phyloP scores from a whole-genome alignment of 2,113 vertebrate genomes.

The Columba janthina region DNA sequence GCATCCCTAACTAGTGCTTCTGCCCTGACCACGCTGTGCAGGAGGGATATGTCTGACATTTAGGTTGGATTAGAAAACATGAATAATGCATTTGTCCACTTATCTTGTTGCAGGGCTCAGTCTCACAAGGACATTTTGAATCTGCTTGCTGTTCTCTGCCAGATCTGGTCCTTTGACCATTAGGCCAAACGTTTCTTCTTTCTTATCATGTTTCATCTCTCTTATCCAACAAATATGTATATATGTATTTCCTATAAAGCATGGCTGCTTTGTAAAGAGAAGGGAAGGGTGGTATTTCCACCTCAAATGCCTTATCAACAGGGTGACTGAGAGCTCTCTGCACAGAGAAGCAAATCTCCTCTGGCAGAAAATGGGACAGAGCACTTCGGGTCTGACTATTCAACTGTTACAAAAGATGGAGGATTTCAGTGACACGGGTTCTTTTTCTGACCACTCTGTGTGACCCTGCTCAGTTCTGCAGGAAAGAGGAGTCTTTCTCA shows the following conservation, averaged over 20 bases:
- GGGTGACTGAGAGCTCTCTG: background rate
- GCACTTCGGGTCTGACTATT: background rate
- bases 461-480: background rate
- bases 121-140: background rate
- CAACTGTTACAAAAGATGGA: background rate
- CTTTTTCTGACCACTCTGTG: background rate
- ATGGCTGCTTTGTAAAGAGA: background rate
- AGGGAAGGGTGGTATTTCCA: background rate
- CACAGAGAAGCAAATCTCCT: background rate
- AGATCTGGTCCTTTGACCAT: background rate
- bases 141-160: background rate
- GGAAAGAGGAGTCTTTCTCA: background rate
- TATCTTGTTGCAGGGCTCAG: background rate
- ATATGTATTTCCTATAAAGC: background rate
- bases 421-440: background rate
- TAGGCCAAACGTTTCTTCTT: background rate
- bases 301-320: background rate
- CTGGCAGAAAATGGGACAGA: background rate
- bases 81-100: background rate
- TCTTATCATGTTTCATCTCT: background rate
- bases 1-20: background rate
- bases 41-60: background rate
- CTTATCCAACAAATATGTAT: background rate
- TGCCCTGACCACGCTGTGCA: background rate
- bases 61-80: background rate